Evolutionary conservation across 2,888 invertebrate genomes (phyloP).

Genomic region (Pachydiplax longipennis): DNA sequence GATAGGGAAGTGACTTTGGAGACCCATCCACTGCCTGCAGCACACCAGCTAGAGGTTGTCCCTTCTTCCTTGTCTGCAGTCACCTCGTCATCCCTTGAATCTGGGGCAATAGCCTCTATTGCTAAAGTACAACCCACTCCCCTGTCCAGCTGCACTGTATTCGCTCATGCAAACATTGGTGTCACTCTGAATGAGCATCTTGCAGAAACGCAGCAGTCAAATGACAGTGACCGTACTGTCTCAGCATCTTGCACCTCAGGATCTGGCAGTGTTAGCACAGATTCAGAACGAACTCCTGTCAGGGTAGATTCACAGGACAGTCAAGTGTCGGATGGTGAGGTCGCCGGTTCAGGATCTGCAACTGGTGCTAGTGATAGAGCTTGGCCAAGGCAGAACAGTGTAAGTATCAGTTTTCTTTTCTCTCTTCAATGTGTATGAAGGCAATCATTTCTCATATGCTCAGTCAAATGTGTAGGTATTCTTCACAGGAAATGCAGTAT

Average conservation of each 20-base stretch:
- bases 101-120: not conserved
- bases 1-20: slow-evolving; percentile 65
- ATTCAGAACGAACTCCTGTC: slow-evolving; percentile 82
- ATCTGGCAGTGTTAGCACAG: slow-evolving; percentile 76
- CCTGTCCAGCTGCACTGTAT: not conserved
- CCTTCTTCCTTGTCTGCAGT: not conserved
- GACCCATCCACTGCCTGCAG: slow-evolving; percentile 60
- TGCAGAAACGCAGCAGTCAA: slow-evolving; percentile 61
- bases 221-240: slow-evolving; percentile 72
- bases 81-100: not conserved
- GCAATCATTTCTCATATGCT: too few species aligned
- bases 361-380: slow-evolving; percentile 51
- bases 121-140: slow-evolving; percentile 8
- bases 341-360: slow-evolving; percentile 49
- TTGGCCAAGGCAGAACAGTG: slow-evolving; percentile 63
- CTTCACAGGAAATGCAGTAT: too few species aligned
- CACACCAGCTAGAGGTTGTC: not conserved
- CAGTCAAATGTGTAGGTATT: too few species aligned
- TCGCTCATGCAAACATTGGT: slow-evolving; percentile 32
- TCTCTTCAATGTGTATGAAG: too few species aligned
- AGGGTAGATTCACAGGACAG: slow-evolving; percentile 85
- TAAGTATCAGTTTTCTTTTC: slow-evolving; percentile 53
- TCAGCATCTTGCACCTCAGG: slow-evolving; percentile 69
- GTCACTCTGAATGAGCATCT: slow-evolving; percentile 64
- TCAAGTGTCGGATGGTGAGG: slow-evolving; percentile 73